Percentiles rank a stretch among this genome's conserved stretches.
These are phyloP conservation scores for Cynoglossus semilaevis DNA, from an alignment of 2,113 vertebrate genomes.

Conservation along the genomic window DNA sequence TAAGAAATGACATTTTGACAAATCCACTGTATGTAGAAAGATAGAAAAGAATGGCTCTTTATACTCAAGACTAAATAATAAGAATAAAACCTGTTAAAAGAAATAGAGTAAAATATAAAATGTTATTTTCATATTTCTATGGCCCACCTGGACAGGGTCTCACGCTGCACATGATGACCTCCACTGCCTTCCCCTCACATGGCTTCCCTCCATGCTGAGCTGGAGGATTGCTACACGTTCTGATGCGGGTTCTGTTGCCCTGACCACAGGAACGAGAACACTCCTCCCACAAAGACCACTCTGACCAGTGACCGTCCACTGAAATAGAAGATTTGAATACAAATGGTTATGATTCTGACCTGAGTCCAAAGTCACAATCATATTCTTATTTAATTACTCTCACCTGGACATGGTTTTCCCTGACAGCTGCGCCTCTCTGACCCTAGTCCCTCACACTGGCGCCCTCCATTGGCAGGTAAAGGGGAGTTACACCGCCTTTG, in stretches of 20 bases:
- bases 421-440: conserved; percentile 80
- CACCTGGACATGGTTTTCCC: conserved; percentile 88
- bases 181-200: conserved; percentile 84
- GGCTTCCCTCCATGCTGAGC: conserved; percentile 82
- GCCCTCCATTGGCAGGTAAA: conserved; percentile 88
- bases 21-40: too few relatives aligned
- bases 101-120: neutral
- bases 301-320: conserved; percentile 94
- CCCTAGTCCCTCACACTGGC: conserved; percentile 76
- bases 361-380: too few relatives aligned
- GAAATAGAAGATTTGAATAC: neutral
- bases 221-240: conserved; percentile 83
- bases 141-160: conserved; percentile 87
- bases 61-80: neutral
- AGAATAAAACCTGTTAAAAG: neutral
- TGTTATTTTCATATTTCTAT: neutral
- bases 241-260: conserved; percentile 87
- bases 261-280: conserved; percentile 90
- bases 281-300: conserved; percentile 92
- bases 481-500: conserved; percentile 87
- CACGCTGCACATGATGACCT: conserved; percentile 83
- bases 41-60: too few relatives aligned
- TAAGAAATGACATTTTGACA: too few relatives aligned
- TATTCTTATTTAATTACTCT: neutral
- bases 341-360: too few relatives aligned